Base-by-base conservation (phyloP, 2,797 vertebrate species). In the Periparus ater region DNA sequence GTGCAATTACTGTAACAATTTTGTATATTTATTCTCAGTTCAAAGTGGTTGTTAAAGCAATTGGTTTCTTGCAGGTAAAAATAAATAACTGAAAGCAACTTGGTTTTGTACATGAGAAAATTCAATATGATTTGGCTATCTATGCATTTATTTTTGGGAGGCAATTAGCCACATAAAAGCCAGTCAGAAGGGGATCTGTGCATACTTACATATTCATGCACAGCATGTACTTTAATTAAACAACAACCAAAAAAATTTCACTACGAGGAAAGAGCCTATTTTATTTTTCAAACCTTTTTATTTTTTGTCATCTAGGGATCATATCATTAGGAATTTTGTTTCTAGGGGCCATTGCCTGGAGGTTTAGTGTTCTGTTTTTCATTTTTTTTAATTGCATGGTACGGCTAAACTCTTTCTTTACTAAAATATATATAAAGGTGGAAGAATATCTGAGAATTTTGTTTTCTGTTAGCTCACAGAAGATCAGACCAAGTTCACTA, bases 21-120 rank as follows among this genome's bases (percentile, higher is more conserved):
- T 89, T 89, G 29, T 86, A 6, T 54, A 26, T 85, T 89, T 93
- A 93, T 75, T 95, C 93, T 89, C 71, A 23, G 8, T 74, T 87
- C 58, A 66, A 91, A 87, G 18, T 20, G 1, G 30, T 91, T 87
- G 72, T 63, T 80, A 88, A 82, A 88, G 57, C 45, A 91, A 50
- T 77, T 40, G 34, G 17, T 94, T 89, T 77, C 48, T 75, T 94
- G 13, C 38, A 88, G 29, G 85, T 95, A 14, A 71, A 94, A 88
- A 89, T 32, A 87, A 73, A 92, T 61, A 79, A 91, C 17, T 86
- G 29, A 73, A 89, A 91, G 18, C 47, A 71, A 62, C 84, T 94
- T 89, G 7, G 73, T 85, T 94, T 95, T 32, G 70, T 76, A 61
- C 42, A 58, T 83, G 40, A 61, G 40, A 67, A 76, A 73, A 77